Percentiles rank a stretch among this genome's conserved stretches.
These are phyloP conservation scores for Delia radicum DNA, from an alignment of 1,140 invertebrate species.

Conservation along the genomic window DNA sequence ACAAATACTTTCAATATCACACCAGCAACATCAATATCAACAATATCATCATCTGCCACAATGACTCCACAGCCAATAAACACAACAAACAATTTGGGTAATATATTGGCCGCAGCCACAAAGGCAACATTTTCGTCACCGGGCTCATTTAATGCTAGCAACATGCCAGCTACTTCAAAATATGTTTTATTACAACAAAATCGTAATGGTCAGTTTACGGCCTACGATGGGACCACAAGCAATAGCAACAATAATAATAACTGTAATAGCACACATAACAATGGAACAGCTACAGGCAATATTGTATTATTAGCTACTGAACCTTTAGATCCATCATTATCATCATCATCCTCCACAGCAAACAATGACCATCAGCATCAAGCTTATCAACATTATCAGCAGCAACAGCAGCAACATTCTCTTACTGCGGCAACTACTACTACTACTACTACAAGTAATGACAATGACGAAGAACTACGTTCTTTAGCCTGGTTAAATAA, in stretches of 20 bases:
- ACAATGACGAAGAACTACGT: conserved; percentile 74
- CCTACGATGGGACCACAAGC: conserved; percentile 37
- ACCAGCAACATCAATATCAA: conserved; percentile 31
- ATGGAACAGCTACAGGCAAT: conserved; percentile 35
- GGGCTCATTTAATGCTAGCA: conserved; percentile 3
- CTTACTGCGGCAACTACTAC: not conserved
- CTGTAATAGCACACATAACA: not conserved
- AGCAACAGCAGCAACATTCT: not conserved
- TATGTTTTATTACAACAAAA: conserved; percentile 49
- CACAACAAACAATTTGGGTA: not conserved
- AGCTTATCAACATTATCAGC: not conserved
- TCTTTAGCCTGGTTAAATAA: conserved; percentile 89
- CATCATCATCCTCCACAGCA: not conserved
- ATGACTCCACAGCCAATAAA: not conserved
- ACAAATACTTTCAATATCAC: conserved; percentile 26
- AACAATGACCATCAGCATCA: not conserved
- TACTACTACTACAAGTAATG: conserved; percentile 33
- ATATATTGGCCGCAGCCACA: not conserved
- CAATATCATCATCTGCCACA: not conserved
- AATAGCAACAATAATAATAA: conserved; percentile 15
- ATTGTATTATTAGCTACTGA: conserved; percentile 51
- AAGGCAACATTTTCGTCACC: conserved; percentile 19
- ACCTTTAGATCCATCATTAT: conserved; percentile 38
- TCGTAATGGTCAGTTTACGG: conserved; percentile 39
- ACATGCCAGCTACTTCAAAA: conserved; percentile 41